Base-by-base conservation (phyloP, 2,113 vertebrate genomes). In the Anarhynchus alexandrinus region DNA sequence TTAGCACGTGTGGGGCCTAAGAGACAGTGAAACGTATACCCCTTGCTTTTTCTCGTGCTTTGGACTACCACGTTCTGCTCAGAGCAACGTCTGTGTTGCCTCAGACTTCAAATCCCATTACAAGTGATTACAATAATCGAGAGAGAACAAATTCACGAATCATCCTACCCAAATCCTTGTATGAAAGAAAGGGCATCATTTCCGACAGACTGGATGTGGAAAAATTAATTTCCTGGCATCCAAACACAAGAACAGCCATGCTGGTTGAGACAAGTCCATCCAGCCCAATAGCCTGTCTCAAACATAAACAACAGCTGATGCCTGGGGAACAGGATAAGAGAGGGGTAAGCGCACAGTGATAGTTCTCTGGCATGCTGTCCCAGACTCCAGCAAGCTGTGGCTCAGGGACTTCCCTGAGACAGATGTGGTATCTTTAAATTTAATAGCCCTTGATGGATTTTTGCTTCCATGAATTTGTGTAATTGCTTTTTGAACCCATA, bases 401-500 rank as follows among this genome's bases (percentile, higher is more conserved):
- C 96, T 96, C 87, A 90, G 95, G 93, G 96, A 97, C 93, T 96
- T 96, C 96, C 96, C 94, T 72, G 85, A 96, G 93, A 96, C 96
- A 96, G 96, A 97, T 96, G 96, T 97, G 92, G 82, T 96, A 94
- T 94, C 87, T 96, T 97, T 97, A 96, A 97, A 96, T 96, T 95
- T 96, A 96, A 96, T 96, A 96, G 90, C 78, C 93, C 85, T 96
- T 96, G 92, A 96, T 96, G 90, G 94, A 96, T 96, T 96, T 97
- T 96, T 95, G 92, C 85, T 96, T 97, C 96, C 92, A 96, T 88
- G 93, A 94, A 96, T 96, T 96, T 94, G 54, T 96, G 76, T 90
- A 96, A 96, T 97, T 96, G 96, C 84, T 91, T 96, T 96, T 93
- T 96, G 93, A 96, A 95, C 90, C 64, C 36, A 2, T 80, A 77